Conservation (phyloP, 2,888 invertebrate genomes). For the Brassicogethes aeneus region DNA sequence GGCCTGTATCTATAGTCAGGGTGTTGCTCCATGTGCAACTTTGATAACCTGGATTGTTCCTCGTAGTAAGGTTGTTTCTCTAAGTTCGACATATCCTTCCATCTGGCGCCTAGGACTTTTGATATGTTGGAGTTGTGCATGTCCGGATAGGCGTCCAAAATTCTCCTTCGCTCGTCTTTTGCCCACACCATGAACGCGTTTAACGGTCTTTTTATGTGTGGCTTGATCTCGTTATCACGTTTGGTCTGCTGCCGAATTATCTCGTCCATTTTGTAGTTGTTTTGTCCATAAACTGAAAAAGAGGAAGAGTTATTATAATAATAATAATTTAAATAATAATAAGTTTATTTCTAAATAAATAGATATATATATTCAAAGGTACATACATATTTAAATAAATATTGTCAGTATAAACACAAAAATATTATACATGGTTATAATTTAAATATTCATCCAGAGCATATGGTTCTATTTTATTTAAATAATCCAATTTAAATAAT, state of each 20-base stretch:
- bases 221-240: slow-evolving; percentile 76
- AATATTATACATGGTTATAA: no score
- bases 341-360: no score
- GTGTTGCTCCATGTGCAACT: slow-evolving; percentile 98
- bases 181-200: slow-evolving; percentile 99
- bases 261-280: slow-evolving; percentile 62
- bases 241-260: slow-evolving; percentile 80
- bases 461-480: no score
- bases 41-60: slow-evolving; percentile 94
- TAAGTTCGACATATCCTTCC: slow-evolving; percentile 98
- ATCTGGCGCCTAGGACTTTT: slow-evolving; percentile 95
- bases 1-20: slow-evolving; percentile 91
- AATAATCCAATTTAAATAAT: no score
- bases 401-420: no score
- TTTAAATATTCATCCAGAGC: no score
- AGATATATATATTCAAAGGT: no score
- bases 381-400: no score
- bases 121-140: slow-evolving; percentile 99
- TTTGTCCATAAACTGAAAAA: slow-evolving; percentile 52
- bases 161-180: slow-evolving; percentile 96
- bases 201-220: slow-evolving; percentile 99
- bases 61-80: slow-evolving; percentile 99
- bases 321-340: neutral
- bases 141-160: slow-evolving; percentile 97
- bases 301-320: slow-evolving; percentile 5